A percentile compares a stretch with the other conserved stretches of the same genome.
These are phyloP conservation scores for Rhyacophila brunnea DNA, from an alignment of 1,140 invertebrate species.

Conservation along the genomic window DNA sequence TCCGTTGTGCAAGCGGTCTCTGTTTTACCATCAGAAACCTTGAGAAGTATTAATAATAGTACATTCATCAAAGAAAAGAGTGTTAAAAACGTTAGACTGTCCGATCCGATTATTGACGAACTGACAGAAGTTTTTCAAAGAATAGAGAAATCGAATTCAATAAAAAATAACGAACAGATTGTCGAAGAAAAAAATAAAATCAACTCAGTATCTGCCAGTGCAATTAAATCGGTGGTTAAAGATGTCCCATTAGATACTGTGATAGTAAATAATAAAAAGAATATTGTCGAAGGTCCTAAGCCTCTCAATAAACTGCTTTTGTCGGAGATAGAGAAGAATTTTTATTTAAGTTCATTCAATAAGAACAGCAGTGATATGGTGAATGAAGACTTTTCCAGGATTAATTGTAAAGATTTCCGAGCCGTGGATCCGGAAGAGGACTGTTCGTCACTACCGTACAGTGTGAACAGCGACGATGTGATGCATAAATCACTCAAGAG, in stretches of 20 bases:
- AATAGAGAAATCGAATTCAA: slow-evolving; percentile 17
- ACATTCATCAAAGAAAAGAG: background rate
- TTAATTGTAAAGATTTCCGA: too few relatives aligned
- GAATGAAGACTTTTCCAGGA: too few relatives aligned
- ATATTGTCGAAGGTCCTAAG: too few relatives aligned
- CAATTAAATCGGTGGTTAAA: too few relatives aligned
- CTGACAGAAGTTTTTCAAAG: slow-evolving; percentile 12
- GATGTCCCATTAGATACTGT: too few relatives aligned
- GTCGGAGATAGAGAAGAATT: too few relatives aligned
- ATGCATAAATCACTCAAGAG: slow-evolving; percentile 43
- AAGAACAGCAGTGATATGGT: too few relatives aligned
- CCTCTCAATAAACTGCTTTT: too few relatives aligned
- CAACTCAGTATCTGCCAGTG: too few relatives aligned
- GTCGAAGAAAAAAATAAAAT: too few relatives aligned
- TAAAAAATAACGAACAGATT: background rate
- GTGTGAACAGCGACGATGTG: slow-evolving; percentile 14
- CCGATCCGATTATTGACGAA: background rate
- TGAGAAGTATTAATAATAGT: background rate
- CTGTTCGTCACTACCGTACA: slow-evolving; percentile 17
- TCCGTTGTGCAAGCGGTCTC: background rate
- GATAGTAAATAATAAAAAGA: too few relatives aligned
- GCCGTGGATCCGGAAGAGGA: slow-evolving; percentile 15
- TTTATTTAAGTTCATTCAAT: too few relatives aligned
- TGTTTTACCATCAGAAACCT: background rate
- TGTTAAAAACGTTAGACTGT: background rate